Conservation (phyloP, 2,797 vertebrate genomes). For the Notolabrus celidotus region DNA sequence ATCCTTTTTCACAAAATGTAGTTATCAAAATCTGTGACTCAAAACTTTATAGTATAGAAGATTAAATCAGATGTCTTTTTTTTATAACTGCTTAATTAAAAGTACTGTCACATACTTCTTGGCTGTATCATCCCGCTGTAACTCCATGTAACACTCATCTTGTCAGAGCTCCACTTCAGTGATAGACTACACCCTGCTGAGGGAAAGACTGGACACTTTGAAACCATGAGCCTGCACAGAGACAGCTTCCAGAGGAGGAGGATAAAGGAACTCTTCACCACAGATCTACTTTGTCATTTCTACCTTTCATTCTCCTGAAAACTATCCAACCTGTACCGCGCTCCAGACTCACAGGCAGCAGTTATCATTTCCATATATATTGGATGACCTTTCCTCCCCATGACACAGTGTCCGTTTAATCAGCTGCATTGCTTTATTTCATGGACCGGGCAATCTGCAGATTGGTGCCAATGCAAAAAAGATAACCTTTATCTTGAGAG, state of each 20-base stretch:
- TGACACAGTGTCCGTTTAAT: slow-evolving; percentile 66
- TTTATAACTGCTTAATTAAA: too few species aligned
- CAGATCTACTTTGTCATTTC: slow-evolving; percentile 17
- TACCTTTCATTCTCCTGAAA: slow-evolving; percentile 49
- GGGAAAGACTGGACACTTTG: slow-evolving; percentile 14
- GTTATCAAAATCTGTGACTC: too few species aligned
- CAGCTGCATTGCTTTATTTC: slow-evolving; percentile 50
- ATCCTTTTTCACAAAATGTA: too few species aligned
- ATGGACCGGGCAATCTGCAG: slow-evolving; percentile 42
- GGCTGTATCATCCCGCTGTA: too few species aligned
- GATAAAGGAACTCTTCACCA: slow-evolving; percentile 27
- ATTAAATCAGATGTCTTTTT: too few species aligned
- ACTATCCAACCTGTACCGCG: slow-evolving; percentile 33
- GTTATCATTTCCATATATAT: slow-evolving; percentile 78
- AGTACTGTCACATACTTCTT: too few species aligned
- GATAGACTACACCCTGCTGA: too few species aligned
- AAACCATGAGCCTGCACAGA: slow-evolving; percentile 8
- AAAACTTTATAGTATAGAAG: too few species aligned
- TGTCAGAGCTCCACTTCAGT: too few species aligned
- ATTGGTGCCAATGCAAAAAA: slow-evolving; percentile 55
- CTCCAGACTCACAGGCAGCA: slow-evolving; percentile 49
- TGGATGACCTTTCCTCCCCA: slow-evolving; percentile 72
- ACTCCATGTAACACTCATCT: too few species aligned
- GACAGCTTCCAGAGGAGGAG: slow-evolving; percentile 1
- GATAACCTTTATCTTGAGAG: slow-evolving; percentile 72